Base-by-base conservation (phyloP, 2,113 vertebrate species). In the Puma concolor region DNA sequence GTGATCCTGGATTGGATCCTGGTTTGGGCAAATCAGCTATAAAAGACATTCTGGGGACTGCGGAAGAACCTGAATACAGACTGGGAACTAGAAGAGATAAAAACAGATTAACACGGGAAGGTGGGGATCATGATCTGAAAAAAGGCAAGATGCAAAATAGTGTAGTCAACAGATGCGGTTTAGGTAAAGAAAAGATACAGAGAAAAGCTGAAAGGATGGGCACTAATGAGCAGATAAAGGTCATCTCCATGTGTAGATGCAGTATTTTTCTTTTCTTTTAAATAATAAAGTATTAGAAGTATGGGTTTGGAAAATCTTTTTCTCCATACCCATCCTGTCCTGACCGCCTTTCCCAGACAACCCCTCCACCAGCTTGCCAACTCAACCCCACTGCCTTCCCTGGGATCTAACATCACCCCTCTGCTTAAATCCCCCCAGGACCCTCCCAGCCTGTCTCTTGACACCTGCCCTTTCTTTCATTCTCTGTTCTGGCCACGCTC, bases 211-310 rank as follows among this genome's bases (percentile, higher is more conserved):
- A 57, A 91, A 76, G 54, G 52, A 67, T 10, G 33, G 1, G 52
- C 21, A 13, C 23, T 44, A 64, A 64, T 0, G 12, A 36, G 7
- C 54, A 41, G 83, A 50, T 0, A 41, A 36, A 74, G 60, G 79
- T 31, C 36, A 44, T 64, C 60, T 54, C 91, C 63, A 66, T 57
- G 38, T 87, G n/a, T 0, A 54, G 50, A 64, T 41, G 38, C 0
- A 4, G 36, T 25, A 9, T 13, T 64, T 69, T 69, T 67, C 27
- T 79, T 80, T 97, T 92, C 79, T 87, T 86, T 74, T 79, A 83
- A 94, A 95, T 88, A 54, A 90, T 67, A 48, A 79, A 95, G 50
- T 72, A 86, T 38, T 77, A 71, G 9, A 81, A 80, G 16, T 84
- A 88, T 69, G 21, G 17, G 29, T 25, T 48, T 88, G 11, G 71